Conservation (phyloP, 2,888 invertebrate genomes). For the Eugnorisma glareosa region DNA sequence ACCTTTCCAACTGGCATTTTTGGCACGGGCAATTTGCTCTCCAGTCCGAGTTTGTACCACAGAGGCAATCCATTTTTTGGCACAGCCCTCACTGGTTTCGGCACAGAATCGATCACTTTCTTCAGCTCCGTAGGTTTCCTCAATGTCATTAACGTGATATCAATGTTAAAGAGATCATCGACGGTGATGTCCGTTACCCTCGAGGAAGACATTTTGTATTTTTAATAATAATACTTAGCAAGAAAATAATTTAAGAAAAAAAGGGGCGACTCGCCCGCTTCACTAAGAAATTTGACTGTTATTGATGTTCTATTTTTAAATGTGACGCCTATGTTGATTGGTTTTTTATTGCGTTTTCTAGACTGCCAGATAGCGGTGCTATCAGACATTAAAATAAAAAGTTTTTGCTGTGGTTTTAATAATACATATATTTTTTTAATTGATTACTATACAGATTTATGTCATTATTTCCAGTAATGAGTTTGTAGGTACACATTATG, state of each 20-base stretch:
- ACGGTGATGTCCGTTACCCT: conserved; percentile 69
- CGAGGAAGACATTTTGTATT: conserved; percentile 71
- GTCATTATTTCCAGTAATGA: neutral
- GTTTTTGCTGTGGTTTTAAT: neutral
- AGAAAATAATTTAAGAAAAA: conserved; percentile 69
- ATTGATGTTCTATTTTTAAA: conserved; percentile 73
- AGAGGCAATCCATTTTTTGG: conserved; percentile 88
- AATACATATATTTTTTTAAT: neutral
- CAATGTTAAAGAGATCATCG: conserved; percentile 78
- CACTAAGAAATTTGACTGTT: conserved; percentile 74
- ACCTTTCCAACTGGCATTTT: conserved; percentile 88
- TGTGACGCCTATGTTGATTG: conserved; percentile 34
- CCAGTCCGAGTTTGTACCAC: conserved; percentile 89
- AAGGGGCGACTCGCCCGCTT: conserved; percentile 61
- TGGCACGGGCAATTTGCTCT: conserved; percentile 89
- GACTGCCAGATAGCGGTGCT: conserved; percentile 31
- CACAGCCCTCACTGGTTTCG: conserved; percentile 85
- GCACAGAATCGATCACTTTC: conserved; percentile 86
- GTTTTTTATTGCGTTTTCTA: conserved; percentile 48
- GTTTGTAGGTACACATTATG: neutral
- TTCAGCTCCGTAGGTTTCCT: conserved; percentile 87
- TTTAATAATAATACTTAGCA: conserved; percentile 60
- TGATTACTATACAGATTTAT: neutral
- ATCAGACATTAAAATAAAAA: neutral
- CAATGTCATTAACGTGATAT: conserved; percentile 83